These are phyloP conservation scores for Panulirus ornatus DNA, from an alignment of 1,140 invertebrate species.

Conservation along the genomic window DNA sequence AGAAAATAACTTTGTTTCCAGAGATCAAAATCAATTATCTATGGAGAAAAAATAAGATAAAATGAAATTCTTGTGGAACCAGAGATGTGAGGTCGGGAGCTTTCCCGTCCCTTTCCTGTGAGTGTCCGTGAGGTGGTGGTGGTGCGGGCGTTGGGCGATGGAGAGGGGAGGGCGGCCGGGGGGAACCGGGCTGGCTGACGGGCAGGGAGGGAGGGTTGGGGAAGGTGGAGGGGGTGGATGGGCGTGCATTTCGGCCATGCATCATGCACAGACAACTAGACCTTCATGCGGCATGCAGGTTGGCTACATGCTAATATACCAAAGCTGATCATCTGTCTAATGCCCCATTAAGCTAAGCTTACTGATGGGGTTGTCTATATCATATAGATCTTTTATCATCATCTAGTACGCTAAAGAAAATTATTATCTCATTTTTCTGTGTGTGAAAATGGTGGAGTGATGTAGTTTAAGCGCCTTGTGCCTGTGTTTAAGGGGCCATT, in stretches of 20 bases:
- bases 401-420: background rate
- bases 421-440: too few relatives aligned
- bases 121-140: conserved; percentile 27
- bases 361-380: too few relatives aligned
- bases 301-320: conserved; percentile 47
- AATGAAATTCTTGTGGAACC: too few relatives aligned
- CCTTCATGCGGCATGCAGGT: conserved; percentile 55
- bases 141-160: conserved; percentile 26
- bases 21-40: too few relatives aligned
- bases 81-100: background rate
- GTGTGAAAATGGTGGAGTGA: too few relatives aligned
- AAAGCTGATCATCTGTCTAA: conserved; percentile 53
- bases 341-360: background rate
- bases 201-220: background rate
- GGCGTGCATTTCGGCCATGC: conserved; percentile 48
- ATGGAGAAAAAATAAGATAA: too few relatives aligned
- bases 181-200: background rate
- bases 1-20: too few relatives aligned
- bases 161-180: conserved; percentile 9
- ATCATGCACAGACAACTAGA: conserved; percentile 59
- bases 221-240: conserved; percentile 28
- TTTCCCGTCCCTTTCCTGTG: conserved; percentile 29
- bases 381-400: background rate
- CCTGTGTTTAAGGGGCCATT: too few relatives aligned
- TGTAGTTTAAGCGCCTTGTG: too few relatives aligned